Evolutionary conservation across 2,888 invertebrate genomes (phyloP).

Genomic region (Balanococcus diminutus): DNA sequence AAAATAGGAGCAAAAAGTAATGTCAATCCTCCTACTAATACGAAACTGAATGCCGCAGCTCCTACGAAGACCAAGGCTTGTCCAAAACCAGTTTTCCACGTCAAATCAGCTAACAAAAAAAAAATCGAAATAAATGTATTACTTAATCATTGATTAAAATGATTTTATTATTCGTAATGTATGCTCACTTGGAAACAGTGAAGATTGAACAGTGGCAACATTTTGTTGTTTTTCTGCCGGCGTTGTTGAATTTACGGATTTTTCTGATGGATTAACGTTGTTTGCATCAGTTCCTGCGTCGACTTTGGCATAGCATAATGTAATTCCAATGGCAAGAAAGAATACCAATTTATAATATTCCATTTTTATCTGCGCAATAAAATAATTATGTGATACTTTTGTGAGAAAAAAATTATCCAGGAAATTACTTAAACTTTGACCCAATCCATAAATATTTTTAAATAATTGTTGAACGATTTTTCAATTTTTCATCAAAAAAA

Average conservation of each 20-base stretch:
- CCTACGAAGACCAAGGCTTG: conserved; percentile 21
- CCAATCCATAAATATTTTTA: too few species aligned
- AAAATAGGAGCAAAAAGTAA: background rate
- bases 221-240: background rate
- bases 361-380: background rate
- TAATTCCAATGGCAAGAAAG: background rate
- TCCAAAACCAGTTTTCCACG: conserved; percentile 32
- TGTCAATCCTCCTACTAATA: background rate
- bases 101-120: background rate
- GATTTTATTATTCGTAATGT: background rate
- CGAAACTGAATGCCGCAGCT: background rate
- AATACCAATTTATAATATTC: background rate
- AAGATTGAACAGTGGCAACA: background rate
- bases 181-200: background rate
- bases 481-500: too few species aligned
- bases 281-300: background rate
- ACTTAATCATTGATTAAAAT: background rate
- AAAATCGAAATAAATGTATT: background rate
- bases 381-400: background rate
- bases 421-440: too few species aligned
- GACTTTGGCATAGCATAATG: conserved; percentile 2
- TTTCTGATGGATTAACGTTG: background rate
- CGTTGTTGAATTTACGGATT: background rate
- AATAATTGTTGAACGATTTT: too few species aligned
- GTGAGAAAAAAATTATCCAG: too few species aligned